These are phyloP conservation scores for Marasmarcha lunaedactyla DNA, from an alignment of 2,888 invertebrate genomes.

Conservation along the genomic window DNA sequence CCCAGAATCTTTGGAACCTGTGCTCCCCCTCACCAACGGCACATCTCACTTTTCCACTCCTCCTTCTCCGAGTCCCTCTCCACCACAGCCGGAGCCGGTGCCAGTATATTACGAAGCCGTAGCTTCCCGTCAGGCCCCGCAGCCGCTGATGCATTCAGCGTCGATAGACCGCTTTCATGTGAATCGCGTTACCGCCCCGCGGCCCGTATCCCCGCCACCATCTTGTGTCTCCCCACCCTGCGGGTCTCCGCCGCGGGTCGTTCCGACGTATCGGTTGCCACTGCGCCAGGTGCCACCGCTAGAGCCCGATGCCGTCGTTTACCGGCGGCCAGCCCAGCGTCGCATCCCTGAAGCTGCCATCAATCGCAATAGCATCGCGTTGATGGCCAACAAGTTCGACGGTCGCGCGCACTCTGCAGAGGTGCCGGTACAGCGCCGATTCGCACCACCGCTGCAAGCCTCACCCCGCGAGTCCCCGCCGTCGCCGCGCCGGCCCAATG, in stretches of 20 bases:
- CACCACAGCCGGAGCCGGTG: constrained; percentile 8
- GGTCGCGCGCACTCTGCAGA: constrained; percentile 30
- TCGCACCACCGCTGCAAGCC: background rate
- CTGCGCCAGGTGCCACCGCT: constrained; percentile 23
- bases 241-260: background rate
- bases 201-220: background rate
- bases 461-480: constrained; percentile 2
- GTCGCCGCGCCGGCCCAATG: constrained; percentile 22
- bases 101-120: constrained; percentile 12
- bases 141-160: background rate
- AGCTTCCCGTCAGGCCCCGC: background rate
- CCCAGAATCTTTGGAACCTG: constrained; percentile 17
- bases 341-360: constrained; percentile 31
- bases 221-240: background rate
- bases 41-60: constrained; percentile 30
- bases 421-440: constrained; percentile 16
- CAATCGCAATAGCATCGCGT: constrained; percentile 43
- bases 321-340: constrained; percentile 34
- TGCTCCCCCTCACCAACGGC: constrained; percentile 25
- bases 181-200: background rate
- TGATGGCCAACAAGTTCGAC: constrained; percentile 53
- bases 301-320: constrained; percentile 29
- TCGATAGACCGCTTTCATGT: background rate
- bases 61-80: constrained; percentile 21
- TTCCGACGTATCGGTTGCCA: background rate